These are phyloP conservation scores for Alviniconcha marisindica DNA, from an alignment of 1,140 invertebrate genomes.

Conservation along the genomic window DNA sequence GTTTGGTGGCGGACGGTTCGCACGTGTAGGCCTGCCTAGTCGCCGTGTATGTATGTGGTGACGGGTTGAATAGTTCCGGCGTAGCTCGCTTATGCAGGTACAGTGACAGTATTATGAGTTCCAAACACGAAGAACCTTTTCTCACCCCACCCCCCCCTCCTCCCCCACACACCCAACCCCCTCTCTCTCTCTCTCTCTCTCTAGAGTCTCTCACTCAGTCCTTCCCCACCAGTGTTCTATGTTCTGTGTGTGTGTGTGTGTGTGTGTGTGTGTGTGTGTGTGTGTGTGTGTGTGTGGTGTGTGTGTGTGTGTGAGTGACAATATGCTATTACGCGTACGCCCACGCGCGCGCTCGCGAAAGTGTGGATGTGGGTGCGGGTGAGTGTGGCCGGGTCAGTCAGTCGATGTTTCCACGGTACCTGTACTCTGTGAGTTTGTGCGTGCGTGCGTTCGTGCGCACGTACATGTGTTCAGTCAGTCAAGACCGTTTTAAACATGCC, in stretches of 20 bases:
- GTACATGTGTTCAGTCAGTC: neutral
- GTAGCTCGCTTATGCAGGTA: too few species aligned
- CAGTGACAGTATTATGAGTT: too few species aligned
- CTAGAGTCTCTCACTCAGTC: too few species aligned
- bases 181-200: too few species aligned
- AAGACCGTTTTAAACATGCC: too few species aligned
- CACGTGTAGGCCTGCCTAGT: too few species aligned
- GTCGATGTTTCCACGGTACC: neutral
- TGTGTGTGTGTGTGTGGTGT: conserved; percentile 12
- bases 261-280: neutral
- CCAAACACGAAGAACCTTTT: neutral
- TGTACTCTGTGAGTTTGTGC: conserved; percentile 20
- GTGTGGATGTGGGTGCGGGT: conserved; percentile 14
- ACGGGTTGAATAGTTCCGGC: too few species aligned
- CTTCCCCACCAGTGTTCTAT: too few species aligned
- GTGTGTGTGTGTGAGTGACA: conserved; percentile 30
- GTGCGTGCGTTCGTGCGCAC: conserved; percentile 21
- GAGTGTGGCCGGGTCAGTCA: neutral
- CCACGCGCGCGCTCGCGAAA: conserved; percentile 1
- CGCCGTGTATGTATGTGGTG: too few species aligned
- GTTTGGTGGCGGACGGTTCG: too few species aligned
- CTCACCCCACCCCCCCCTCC: neutral
- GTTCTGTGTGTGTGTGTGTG: neutral
- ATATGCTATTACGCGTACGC: conserved; percentile 12
- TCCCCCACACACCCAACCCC: neutral